Evolutionary conservation across 2,113 vertebrate genomes (phyloP), one percentile per base, ranked within the genome.

Genomic region (Mastomys coucha): DNA sequence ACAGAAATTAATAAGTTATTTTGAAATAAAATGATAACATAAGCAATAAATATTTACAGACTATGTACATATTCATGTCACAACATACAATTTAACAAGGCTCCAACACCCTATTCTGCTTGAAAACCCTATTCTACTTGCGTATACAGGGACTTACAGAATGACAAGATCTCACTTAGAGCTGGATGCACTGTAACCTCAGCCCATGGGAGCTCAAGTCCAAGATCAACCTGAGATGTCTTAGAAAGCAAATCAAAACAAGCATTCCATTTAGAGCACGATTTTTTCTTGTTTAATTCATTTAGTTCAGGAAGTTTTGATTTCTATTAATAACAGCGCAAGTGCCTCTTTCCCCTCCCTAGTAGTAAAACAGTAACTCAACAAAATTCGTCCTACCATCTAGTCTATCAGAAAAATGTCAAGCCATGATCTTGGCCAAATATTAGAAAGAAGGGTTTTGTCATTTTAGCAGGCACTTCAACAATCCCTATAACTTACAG

Each of bases 391-490:
- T 49, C 63, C 45, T 97, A 58, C 11, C 89, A 13, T 24, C 39
- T 13, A 89, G 36, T 36, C 42, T 76, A 33, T 96, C 51, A 53
- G 31, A 60, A 84, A 96, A 93, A 92, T 70, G 51, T 90, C 80
- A 94, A 95, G 53, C 11, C 19, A 22, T 80, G 76, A 90, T 70
- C 53, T 65, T 89, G 28, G 84, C 73, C 69, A 92, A 60, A 84
- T 88, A 69, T 42, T 84, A 67, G 26, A 91, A 31, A 11, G 33
- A 96, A 80, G 10, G 88, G 28, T 31, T 70, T 84, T 70, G 56
- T 22, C 36, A 0, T 84, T 89, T 84, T 80, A 78, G 60, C 22
- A 31, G 76, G 39, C 39, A 36, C 67, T 49, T 56, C 33, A 90
- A 56, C 49, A 86, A 77, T 85, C 36, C 49, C 22, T 60, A 1